Evolutionary conservation across 2,888 invertebrate genomes (phyloP), one percentile per base, ranked within the genome.

Genomic region (Mactromeris polynyma): DNA sequence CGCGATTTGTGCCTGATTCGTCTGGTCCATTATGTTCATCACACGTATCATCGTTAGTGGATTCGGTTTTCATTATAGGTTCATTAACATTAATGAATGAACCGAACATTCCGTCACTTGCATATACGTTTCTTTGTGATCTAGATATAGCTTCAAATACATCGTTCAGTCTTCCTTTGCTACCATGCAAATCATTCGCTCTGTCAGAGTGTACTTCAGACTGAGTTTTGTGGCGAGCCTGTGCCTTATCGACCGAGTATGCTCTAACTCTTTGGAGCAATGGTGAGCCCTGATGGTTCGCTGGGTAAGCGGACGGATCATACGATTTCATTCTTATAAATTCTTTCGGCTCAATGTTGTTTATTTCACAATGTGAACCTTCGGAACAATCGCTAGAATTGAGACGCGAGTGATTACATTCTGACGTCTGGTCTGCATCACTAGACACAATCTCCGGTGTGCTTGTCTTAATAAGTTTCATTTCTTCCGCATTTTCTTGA

Each of bases 71-170:
- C 3, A 14, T 73, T 19, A 54, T 26, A n/a, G 54, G 38, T n/a
- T 58, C 4, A 78, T 83, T 73, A 7, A 86, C 0, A 36, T 86
- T 81, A 33, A 89, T 21, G 40, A 83, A 33, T 19, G 89, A 89
- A n/a, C 86, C 89, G 51, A 64, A 86, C n/a, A 89, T 42, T 0
- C 80, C 86, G 17, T 83, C 86, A 54, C 83, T 89, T 0, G 83
- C 73, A n/a, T 54, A 89, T 14, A 86, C 2, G 14, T 69, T 86
- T 36, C 80, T 51, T 82, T 88, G 58, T 7, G 88, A 88, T 40
- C 36, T 73, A 46, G 84, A 77, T 46, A 88, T 82, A 36, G 81
- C 78, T 11, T 85, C 51, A 21, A 88, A 38, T 4, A 82, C 64
- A 36, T 81, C 58, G n/a, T 51, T 73, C 3, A 88, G 40, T 21